Conservation (phyloP, 2,113 vertebrate species). For the Sisor rabdophorus region DNA sequence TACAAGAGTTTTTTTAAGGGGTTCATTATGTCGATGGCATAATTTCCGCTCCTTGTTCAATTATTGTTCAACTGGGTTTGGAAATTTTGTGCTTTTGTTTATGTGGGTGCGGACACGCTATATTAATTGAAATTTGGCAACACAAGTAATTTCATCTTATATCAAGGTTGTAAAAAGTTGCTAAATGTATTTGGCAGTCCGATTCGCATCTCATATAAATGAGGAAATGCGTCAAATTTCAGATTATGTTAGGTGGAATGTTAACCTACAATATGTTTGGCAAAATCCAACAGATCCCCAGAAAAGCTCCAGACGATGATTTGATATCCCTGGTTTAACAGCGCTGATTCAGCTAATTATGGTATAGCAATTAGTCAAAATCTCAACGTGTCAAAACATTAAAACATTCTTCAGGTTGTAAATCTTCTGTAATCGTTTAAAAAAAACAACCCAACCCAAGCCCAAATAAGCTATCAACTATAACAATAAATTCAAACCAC, state of each 20-base stretch:
- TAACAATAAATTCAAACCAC: constrained; percentile 1
- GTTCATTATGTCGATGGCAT: background rate
- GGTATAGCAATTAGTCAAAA: background rate
- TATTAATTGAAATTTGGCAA: background rate
- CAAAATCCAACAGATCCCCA: background rate
- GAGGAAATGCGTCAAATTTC: background rate
- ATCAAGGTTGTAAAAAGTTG: background rate
- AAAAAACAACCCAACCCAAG: background rate
- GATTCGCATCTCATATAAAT: background rate
- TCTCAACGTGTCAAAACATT: background rate
- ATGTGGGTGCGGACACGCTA: no score
- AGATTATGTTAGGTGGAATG: background rate
- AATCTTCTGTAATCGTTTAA: background rate
- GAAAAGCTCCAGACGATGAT: background rate
- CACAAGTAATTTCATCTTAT: background rate
- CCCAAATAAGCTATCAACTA: background rate
- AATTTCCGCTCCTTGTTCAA: background rate
- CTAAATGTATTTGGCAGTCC: background rate
- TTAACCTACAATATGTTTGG: background rate
- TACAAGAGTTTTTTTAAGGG: background rate
- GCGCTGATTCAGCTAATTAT: background rate
- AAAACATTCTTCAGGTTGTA: background rate
- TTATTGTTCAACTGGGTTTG: background rate
- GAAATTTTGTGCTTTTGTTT: background rate
- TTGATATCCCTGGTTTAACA: background rate